phyloP scores from a whole-genome alignment of 2,113 vertebrate species.

The Haliaeetus leucogaster region DNA sequence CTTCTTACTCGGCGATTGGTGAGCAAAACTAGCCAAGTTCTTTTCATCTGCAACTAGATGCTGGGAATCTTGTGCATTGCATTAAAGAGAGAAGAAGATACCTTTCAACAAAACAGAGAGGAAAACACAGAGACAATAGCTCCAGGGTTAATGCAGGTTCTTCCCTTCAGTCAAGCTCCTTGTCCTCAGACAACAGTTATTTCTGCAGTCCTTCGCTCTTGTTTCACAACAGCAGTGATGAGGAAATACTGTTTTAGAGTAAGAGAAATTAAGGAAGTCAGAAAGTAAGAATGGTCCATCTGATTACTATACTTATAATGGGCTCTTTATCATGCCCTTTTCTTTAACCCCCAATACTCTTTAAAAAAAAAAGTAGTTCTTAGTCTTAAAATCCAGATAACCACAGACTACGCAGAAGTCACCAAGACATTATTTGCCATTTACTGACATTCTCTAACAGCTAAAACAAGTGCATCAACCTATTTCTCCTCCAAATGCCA shows the following conservation, averaged over 20 bases:
- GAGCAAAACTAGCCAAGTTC: not conserved
- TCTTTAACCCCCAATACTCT: not conserved
- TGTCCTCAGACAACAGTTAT: constrained; percentile 16
- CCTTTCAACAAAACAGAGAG: not conserved
- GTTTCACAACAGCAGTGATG: constrained; percentile 8
- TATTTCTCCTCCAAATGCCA: not conserved
- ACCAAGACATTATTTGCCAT: not conserved
- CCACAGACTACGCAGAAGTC: not conserved
- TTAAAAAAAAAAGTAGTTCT: not conserved
- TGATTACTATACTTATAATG: not conserved
- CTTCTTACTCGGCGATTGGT: not conserved
- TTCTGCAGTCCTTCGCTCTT: not conserved
- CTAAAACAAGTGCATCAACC: not conserved
- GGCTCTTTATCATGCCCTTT: not conserved
- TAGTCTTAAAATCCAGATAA: not conserved
- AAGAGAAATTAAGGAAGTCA: constrained; percentile 29
- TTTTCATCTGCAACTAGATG: not conserved
- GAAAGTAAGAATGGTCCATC: not conserved
- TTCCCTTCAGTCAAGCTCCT: constrained; percentile 31
- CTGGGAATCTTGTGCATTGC: not conserved
- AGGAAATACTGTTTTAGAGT: constrained; percentile 39
- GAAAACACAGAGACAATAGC: not conserved
- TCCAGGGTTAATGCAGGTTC: constrained; percentile 14
- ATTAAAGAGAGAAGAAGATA: not conserved
- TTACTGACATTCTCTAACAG: not conserved